These are phyloP conservation scores for Rotaria magnacalcarata DNA, from an alignment of 2,888 invertebrate species.

Conservation along the genomic window DNA sequence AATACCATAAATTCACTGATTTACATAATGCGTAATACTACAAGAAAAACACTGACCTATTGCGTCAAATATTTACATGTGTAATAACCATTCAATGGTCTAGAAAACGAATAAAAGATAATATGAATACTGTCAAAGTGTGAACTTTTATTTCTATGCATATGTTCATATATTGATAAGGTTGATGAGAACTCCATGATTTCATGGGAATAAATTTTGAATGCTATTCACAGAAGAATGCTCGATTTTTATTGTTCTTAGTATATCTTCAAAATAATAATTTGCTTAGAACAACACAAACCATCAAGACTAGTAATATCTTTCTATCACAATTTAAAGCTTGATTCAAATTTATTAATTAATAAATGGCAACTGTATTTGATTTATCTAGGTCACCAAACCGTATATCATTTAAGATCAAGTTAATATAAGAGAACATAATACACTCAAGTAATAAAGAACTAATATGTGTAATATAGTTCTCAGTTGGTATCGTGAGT, in stretches of 20 bases:
- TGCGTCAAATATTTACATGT: neutral
- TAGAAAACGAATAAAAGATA: neutral
- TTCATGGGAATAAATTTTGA: neutral
- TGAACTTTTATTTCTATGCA: neutral
- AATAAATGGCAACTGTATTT: neutral
- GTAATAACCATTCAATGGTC: conserved; percentile 12
- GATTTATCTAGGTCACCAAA: neutral
- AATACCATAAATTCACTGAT: neutral
- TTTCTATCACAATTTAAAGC: neutral
- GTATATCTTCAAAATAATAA: no score
- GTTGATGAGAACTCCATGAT: neutral
- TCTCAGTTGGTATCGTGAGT: neutral
- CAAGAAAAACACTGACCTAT: neutral
- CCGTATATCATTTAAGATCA: neutral
- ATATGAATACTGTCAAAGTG: neutral
- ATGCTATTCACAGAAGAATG: no score
- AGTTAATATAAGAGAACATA: neutral
- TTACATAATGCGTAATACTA: neutral
- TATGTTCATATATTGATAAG: conserved; percentile 23
- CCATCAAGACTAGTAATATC: no score
- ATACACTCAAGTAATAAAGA: neutral
- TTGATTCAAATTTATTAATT: neutral
- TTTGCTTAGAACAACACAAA: no score
- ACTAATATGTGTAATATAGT: no score
- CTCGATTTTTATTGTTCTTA: no score